Conservation (phyloP, 2,797 vertebrate genomes). For the Leptoclinus maculatus region DNA sequence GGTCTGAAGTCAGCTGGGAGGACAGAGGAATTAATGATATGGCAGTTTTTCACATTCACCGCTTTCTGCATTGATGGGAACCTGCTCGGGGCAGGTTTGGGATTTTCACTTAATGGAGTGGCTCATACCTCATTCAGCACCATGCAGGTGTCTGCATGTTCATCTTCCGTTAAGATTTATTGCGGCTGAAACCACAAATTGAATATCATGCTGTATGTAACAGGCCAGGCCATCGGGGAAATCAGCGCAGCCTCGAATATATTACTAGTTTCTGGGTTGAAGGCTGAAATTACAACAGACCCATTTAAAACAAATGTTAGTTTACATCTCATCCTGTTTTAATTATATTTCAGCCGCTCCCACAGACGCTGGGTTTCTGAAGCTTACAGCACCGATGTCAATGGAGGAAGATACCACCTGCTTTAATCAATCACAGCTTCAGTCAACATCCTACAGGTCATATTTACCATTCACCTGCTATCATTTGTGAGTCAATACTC, state of each 20-base stretch:
- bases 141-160: slow-evolving; percentile 34
- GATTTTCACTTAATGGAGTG: slow-evolving; percentile 55
- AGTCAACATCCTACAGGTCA: not conserved
- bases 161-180: slow-evolving; percentile 53
- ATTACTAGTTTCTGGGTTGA: not conserved
- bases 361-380: not conserved
- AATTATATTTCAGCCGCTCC: not conserved
- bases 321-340: not conserved
- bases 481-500: not conserved
- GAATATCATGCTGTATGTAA: slow-evolving; percentile 51
- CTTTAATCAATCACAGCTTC: not conserved
- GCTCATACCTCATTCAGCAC: slow-evolving; percentile 38
- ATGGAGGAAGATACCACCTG: not conserved
- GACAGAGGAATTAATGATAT: slow-evolving; percentile 42
- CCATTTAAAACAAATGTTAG: not conserved
- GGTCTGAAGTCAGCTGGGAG: slow-evolving; percentile 31
- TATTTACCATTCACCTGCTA: slow-evolving; percentile 2
- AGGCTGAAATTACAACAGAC: not conserved
- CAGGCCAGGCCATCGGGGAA: slow-evolving; percentile 42
- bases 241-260: slow-evolving; percentile 34
- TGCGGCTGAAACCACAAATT: slow-evolving; percentile 55
- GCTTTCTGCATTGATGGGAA: slow-evolving; percentile 47
- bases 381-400: no score
- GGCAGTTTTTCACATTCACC: slow-evolving; percentile 27
- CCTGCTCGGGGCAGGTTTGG: slow-evolving; percentile 40